Evolutionary conservation across 2,888 invertebrate species (phyloP).

Genomic region (Aleiodes alternator): DNA sequence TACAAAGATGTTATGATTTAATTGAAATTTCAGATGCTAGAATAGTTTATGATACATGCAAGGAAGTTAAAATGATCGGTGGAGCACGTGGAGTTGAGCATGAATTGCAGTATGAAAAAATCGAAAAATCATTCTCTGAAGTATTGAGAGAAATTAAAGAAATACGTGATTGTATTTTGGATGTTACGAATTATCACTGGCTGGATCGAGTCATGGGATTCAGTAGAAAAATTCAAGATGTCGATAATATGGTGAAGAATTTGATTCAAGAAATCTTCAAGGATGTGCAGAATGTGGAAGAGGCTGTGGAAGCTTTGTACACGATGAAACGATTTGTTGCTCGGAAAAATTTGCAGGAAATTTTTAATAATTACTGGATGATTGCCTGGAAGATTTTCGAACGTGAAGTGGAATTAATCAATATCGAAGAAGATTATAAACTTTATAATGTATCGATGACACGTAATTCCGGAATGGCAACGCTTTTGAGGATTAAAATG

Average conservation of each 20-base stretch:
- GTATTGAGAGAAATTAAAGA: constrained; percentile 73
- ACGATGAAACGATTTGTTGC: constrained; percentile 65
- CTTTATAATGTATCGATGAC: constrained; percentile 81
- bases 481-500: constrained; percentile 81
- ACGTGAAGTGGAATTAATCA: constrained; percentile 83
- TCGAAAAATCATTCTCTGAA: constrained; percentile 76
- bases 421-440: constrained; percentile 78
- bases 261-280: constrained; percentile 77
- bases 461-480: constrained; percentile 82
- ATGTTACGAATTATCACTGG: constrained; percentile 76
- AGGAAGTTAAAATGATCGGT: constrained; percentile 52
- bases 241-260: constrained; percentile 79
- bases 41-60: constrained; percentile 76
- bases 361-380: constrained; percentile 63
- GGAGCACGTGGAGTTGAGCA: constrained; percentile 73
- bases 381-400: constrained; percentile 86
- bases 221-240: constrained; percentile 73
- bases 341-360: constrained; percentile 57
- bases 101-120: constrained; percentile 67
- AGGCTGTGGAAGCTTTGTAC: constrained; percentile 77
- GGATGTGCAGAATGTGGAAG: constrained; percentile 76
- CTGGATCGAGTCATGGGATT: constrained; percentile 72
- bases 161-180: constrained; percentile 74
- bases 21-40: constrained; percentile 78
- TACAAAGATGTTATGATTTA: constrained; percentile 78